phyloP scores from a whole-genome alignment of 23 tunicate genomes.

The Oikopleura dioica region DNA sequence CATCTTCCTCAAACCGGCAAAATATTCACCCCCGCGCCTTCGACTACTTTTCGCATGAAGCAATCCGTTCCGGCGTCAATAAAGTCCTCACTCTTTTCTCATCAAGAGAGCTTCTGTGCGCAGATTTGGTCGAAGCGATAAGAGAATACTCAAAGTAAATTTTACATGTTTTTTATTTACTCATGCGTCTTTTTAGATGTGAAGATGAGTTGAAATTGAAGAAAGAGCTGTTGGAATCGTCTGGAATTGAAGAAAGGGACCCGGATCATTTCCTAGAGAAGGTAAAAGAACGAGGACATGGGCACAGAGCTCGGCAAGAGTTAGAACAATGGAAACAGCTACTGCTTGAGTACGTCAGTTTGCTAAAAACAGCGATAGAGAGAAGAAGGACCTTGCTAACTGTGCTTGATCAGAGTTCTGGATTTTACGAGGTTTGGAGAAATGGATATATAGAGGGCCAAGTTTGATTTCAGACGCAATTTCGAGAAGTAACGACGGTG shows the following conservation, averaged over 20 bases:
- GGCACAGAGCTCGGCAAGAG: conserved; percentile 5
- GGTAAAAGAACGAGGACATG: conserved; percentile 6
- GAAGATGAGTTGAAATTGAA: neutral
- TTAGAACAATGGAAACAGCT: conserved; percentile 14
- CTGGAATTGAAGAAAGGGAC: neutral
- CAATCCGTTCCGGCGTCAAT: neutral
- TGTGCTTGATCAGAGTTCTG: neutral
- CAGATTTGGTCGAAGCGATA: conserved; percentile 1
- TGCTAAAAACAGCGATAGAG: neutral
- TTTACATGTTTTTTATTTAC: too few species aligned
- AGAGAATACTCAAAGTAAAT: conserved; percentile 3
- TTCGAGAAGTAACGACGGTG: neutral
- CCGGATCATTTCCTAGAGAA: conserved; percentile 5
- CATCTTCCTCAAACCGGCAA: too few species aligned
- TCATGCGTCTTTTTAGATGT: neutral
- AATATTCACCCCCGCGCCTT: too few species aligned
- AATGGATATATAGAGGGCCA: too few species aligned
- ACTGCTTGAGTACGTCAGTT: neutral
- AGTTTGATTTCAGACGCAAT: conserved; percentile 5
- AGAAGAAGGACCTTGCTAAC: neutral
- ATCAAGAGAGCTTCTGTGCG: too few species aligned
- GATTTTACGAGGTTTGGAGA: conserved; percentile 4
- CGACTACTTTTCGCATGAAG: neutral
- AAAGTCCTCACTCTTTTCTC: neutral
- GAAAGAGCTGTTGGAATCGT: neutral